Percentiles rank a stretch among this genome's conserved stretches.
phyloP scores from a whole-genome alignment of 1,140 invertebrate species.

The Caenorhabditis briggsae region DNA sequence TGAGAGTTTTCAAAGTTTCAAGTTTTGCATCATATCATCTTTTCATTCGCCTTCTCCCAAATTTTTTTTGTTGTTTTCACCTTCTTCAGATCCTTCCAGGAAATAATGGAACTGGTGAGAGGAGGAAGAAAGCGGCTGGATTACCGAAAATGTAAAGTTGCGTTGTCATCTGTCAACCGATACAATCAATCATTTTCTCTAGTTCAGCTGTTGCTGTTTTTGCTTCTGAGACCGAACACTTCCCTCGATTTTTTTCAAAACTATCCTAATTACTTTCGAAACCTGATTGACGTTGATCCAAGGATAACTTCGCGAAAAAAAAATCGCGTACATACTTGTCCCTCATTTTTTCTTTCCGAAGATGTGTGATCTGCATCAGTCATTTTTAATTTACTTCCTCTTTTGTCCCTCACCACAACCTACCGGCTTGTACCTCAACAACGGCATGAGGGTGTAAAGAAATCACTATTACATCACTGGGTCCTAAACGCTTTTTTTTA shows the following conservation, averaged over 20 bases:
- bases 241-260: conserved; percentile 20
- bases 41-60: neutral
- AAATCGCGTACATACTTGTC: conserved; percentile 34
- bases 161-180: conserved; percentile 38
- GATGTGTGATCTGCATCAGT: conserved; percentile 24
- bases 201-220: conserved; percentile 44
- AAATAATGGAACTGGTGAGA: conserved; percentile 33
- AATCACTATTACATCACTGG: conserved; percentile 38
- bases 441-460: neutral
- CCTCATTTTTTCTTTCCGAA: neutral
- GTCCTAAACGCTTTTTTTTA: conserved; percentile 51
- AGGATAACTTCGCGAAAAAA: conserved; percentile 1
- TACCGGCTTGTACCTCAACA: conserved; percentile 25
- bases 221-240: neutral
- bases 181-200: conserved; percentile 50
- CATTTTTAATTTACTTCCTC: conserved; percentile 48
- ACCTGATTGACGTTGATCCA: conserved; percentile 34
- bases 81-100: neutral
- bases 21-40: conserved; percentile 24
- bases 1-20: conserved; percentile 22
- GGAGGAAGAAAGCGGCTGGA: neutral
- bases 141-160: conserved; percentile 52
- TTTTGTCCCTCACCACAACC: conserved; percentile 30
- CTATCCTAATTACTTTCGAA: conserved; percentile 21
- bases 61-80: no score